These are phyloP conservation scores for Escarpia spicata DNA, from an alignment of 2,888 invertebrate species.

Conservation along the genomic window DNA sequence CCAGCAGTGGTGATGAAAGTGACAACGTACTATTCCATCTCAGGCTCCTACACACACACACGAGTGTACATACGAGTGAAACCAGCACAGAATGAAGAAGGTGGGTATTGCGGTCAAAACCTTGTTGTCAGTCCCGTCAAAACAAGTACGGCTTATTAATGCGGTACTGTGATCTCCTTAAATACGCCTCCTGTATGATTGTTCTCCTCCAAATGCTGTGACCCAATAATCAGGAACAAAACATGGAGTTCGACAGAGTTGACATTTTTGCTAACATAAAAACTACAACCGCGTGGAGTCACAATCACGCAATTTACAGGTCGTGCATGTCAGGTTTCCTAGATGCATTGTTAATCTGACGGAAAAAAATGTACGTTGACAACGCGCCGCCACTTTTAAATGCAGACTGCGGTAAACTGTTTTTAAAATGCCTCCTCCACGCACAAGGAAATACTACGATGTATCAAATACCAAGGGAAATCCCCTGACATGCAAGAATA, in stretches of 20 bases:
- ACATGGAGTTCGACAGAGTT: background rate
- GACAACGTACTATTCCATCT: too few species aligned
- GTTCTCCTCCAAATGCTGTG: too few species aligned
- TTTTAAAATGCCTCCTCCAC: constrained; percentile 1
- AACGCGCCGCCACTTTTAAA: background rate
- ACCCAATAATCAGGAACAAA: too few species aligned
- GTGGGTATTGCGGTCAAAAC: too few species aligned
- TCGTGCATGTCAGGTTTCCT: background rate
- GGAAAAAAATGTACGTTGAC: background rate
- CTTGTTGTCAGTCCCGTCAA: background rate
- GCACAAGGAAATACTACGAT: background rate
- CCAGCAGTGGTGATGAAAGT: too few species aligned
- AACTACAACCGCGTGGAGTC: background rate
- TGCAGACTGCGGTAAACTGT: background rate
- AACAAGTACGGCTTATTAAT: background rate
- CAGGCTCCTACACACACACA: too few species aligned
- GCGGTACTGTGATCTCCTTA: background rate
- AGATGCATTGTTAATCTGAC: constrained; percentile 10
- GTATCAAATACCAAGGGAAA: background rate
- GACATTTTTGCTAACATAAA: background rate
- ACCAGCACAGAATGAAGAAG: too few species aligned
- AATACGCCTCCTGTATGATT: background rate
- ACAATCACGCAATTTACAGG: background rate
- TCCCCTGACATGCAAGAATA: background rate
- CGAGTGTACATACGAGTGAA: too few species aligned